These are phyloP conservation scores for Neria commutata DNA, from an alignment of 2,888 invertebrate species.

Conservation along the genomic window DNA sequence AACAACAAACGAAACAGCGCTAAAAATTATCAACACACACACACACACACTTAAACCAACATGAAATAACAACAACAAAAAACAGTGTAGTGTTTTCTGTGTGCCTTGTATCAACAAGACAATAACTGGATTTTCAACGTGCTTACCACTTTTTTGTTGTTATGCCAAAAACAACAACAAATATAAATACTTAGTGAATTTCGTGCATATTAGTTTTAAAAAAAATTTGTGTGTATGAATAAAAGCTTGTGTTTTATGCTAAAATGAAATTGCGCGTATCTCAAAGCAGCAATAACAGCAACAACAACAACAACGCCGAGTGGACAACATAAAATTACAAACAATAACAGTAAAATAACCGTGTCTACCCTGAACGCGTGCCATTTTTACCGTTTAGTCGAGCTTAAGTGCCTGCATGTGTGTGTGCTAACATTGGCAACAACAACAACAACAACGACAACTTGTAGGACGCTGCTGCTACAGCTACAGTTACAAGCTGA, in stretches of 20 bases:
- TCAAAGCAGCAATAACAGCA: conserved; percentile 13
- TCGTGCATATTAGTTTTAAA: too few relatives aligned
- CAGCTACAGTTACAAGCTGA: too few relatives aligned
- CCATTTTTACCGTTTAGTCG: background rate
- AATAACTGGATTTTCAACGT: conserved; percentile 23
- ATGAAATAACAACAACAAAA: conserved; percentile 16
- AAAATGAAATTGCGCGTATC: conserved; percentile 1
- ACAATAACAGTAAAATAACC: conserved; percentile 8
- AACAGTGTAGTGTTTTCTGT: background rate
- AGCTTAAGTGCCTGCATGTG: background rate
- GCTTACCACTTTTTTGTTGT: background rate
- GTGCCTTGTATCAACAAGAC: conserved; percentile 6
- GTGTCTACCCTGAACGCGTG: conserved; percentile 22
- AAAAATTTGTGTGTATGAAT: too few relatives aligned
- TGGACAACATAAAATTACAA: too few relatives aligned
- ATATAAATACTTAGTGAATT: background rate
- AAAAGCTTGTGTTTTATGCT: too few relatives aligned
- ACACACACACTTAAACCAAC: background rate
- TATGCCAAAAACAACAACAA: background rate
- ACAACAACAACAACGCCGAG: conserved; percentile 9
- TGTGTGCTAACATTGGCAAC: conserved; percentile 1
- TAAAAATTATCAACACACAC: conserved; percentile 8
- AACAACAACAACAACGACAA: conserved; percentile 10
- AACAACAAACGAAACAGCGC: conserved; percentile 1
- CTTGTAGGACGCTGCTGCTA: too few relatives aligned